A percentile compares a stretch with the other conserved stretches of the same genome.
Conservation (phyloP, 2,797 vertebrate genomes). For the Oceanodroma leucorhoa region DNA sequence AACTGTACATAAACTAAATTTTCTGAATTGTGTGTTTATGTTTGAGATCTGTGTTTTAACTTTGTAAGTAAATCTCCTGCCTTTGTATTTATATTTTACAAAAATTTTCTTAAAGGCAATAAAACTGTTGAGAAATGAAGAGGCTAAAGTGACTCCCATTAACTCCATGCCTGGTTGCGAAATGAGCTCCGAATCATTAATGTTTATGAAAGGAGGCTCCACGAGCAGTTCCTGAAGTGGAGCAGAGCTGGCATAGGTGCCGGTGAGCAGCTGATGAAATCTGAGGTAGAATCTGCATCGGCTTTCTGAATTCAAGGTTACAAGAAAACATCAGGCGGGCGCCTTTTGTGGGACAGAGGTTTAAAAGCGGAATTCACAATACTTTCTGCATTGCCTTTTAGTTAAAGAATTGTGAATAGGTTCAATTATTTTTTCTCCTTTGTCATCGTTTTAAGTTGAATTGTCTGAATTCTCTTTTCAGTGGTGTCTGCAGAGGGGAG, state of each 20-base stretch:
- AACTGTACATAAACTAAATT: slow-evolving; percentile 95
- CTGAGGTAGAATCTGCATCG: background rate
- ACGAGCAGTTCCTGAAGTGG: background rate
- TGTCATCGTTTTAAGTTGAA: background rate
- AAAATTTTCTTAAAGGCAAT: slow-evolving; percentile 97
- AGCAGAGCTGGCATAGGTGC: background rate
- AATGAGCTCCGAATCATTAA: background rate
- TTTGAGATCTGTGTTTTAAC: slow-evolving; percentile 96
- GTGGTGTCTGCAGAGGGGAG: background rate
- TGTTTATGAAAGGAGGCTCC: background rate
- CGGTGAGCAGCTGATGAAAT: background rate
- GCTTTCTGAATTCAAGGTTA: background rate
- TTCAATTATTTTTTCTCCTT: background rate
- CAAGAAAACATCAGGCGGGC: background rate
- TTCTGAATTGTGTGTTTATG: slow-evolving; percentile 93
- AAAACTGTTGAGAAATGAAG: slow-evolving; percentile 85
- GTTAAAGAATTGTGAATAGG: background rate
- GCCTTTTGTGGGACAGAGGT: background rate
- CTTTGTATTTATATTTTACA: slow-evolving; percentile 99
- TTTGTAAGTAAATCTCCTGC: slow-evolving; percentile 98
- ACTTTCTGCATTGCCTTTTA: background rate
- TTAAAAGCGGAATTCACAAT: background rate
- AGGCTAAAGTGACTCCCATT: slow-evolving; percentile 27
- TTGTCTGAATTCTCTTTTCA: background rate
- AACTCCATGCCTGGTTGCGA: background rate